Evolutionary conservation across 2,113 vertebrate species (phyloP).

Genomic region (Regulus satrapa): DNA sequence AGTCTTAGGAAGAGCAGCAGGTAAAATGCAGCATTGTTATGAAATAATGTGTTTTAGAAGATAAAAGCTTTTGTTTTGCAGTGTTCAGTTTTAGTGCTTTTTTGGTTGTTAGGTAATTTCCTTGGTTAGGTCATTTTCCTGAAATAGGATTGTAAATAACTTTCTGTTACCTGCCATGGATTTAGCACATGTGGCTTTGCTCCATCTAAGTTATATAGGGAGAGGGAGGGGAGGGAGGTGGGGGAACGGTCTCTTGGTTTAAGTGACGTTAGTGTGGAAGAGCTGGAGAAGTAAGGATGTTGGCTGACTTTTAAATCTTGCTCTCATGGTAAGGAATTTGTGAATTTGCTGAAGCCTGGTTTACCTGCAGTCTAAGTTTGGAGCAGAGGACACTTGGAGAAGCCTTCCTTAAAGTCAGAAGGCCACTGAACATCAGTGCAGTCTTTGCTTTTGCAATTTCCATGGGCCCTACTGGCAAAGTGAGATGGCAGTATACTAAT

Average conservation of each 20-base stretch:
- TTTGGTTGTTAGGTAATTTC: neutral
- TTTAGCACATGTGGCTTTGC: rapidly evolving
- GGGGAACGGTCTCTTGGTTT: neutral
- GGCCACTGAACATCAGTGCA: neutral
- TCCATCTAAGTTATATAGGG: neutral
- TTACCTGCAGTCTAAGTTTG: neutral
- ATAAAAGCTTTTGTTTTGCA: neutral
- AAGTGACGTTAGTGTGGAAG: neutral
- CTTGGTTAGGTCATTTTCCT: neutral
- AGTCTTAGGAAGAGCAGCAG: neutral
- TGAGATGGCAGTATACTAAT: neutral
- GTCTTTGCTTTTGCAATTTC: neutral
- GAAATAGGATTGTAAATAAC: neutral
- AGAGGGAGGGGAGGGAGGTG: neutral
- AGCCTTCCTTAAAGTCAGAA: neutral
- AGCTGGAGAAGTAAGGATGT: neutral
- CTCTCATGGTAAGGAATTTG: neutral
- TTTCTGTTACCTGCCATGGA: neutral
- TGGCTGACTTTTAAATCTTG: neutral
- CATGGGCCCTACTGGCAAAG: neutral
- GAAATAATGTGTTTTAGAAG: neutral
- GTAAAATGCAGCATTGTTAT: neutral
- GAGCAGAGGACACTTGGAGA: neutral
- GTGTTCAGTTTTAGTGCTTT: neutral
- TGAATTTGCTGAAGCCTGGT: neutral